Evolutionary conservation across 2,888 invertebrate species (phyloP).

Genomic region (Anoncus sp.): DNA sequence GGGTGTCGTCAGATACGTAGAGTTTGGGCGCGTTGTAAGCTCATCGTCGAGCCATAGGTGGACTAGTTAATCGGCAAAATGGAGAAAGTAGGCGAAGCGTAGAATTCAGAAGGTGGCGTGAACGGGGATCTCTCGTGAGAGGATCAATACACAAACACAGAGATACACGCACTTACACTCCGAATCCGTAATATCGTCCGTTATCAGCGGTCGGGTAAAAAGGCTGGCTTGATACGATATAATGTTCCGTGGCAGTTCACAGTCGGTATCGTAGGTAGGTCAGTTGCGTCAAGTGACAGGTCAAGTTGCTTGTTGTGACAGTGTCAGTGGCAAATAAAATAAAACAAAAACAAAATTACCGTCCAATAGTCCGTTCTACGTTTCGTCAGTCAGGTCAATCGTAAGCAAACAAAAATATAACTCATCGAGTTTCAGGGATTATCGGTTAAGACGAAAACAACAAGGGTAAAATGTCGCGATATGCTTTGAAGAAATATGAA

Average conservation of each 20-base stretch:
- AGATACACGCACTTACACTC: too few species aligned
- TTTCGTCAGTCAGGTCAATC: too few species aligned
- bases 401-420: background rate
- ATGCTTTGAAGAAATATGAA: background rate
- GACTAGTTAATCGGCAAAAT: slow-evolving; percentile 35
- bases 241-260: too few species aligned
- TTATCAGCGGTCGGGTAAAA: slow-evolving; percentile 45
- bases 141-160: too few species aligned
- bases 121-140: slow-evolving; percentile 21
- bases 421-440: slow-evolving; percentile 14
- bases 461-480: background rate
- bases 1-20: slow-evolving; percentile 12
- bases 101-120: slow-evolving; percentile 52
- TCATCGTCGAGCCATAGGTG: slow-evolving; percentile 28
- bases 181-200: slow-evolving; percentile 64
- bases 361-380: background rate
- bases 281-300: slow-evolving; percentile 19
- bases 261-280: slow-evolving; percentile 42
- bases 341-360: background rate
- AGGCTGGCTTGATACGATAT: background rate
- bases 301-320: too few species aligned
- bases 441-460: background rate
- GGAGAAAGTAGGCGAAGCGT: slow-evolving; percentile 63
- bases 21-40: slow-evolving; percentile 10
- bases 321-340: too few species aligned